phyloP scores from a whole-genome alignment of 2,888 invertebrate species.

The Oscheius sp. region DNA sequence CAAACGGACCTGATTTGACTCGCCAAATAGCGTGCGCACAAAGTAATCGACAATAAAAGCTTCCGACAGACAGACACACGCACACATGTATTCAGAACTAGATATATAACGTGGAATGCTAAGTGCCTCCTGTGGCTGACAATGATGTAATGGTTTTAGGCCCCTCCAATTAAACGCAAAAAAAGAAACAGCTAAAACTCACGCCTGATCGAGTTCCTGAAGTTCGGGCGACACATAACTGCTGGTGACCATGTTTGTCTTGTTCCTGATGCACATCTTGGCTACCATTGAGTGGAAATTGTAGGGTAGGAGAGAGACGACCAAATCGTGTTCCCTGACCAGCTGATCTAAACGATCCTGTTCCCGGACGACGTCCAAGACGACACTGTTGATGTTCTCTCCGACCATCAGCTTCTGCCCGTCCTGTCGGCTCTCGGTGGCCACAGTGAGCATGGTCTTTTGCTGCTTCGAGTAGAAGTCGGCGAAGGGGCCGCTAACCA shows the following conservation, averaged over 20 bases:
- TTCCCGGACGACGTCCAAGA: constrained; percentile 85
- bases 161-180: not conserved
- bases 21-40: no score
- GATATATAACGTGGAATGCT: no score
- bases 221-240: constrained; percentile 91
- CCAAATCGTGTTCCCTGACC: constrained; percentile 79
- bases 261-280: constrained; percentile 85
- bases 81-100: no score
- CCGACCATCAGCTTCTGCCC: constrained; percentile 86
- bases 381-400: constrained; percentile 81
- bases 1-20: no score
- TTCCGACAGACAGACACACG: no score
- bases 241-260: constrained; percentile 93
- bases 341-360: constrained; percentile 82
- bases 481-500: constrained; percentile 91
- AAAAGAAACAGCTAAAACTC: constrained; percentile 30
- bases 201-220: constrained; percentile 76
- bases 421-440: constrained; percentile 87
- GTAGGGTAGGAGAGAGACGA: constrained; percentile 86
- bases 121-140: no score
- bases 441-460: constrained; percentile 77
- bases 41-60: no score
- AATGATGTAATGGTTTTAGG: no score
- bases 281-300: constrained; percentile 87
- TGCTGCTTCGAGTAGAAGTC: constrained; percentile 88